Evolutionary conservation across 2,888 invertebrate genomes (phyloP).

Genomic region (Andrena bucephala): DNA sequence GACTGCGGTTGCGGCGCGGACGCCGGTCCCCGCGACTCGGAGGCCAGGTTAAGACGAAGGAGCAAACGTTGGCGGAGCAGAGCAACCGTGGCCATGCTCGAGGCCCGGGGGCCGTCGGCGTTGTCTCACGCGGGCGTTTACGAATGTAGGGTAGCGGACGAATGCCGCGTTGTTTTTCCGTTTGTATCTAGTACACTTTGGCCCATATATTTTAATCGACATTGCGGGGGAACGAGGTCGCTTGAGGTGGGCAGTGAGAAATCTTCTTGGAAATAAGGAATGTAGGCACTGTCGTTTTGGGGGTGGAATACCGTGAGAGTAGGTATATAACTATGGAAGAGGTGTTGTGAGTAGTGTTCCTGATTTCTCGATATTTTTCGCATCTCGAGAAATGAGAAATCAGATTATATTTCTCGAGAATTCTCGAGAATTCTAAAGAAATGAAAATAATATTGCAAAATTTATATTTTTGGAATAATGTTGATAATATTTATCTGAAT

Average conservation of each 20-base stretch:
- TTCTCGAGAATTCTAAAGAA: no score
- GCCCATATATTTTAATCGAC: constrained; percentile 43
- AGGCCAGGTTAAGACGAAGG: not conserved
- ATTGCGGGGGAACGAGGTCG: constrained; percentile 14
- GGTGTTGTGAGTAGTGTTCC: no score
- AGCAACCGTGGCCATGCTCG: constrained; percentile 2
- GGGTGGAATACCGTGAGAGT: no score
- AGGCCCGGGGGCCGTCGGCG: constrained; percentile 12
- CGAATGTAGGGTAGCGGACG: constrained; percentile 29
- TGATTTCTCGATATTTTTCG: no score
- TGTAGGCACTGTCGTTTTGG: no score
- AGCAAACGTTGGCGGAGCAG: not conserved
- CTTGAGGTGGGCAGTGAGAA: not conserved
- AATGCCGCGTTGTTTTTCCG: constrained; percentile 10
- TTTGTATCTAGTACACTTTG: constrained; percentile 15
- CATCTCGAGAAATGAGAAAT: no score
- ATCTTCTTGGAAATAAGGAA: not conserved
- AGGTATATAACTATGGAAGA: no score
- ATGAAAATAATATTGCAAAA: no score
- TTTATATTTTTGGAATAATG: no score
- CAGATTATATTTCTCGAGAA: no score
- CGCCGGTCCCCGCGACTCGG: not conserved
- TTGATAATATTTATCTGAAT: no score
- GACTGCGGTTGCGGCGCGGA: constrained; percentile 1
- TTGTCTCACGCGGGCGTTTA: constrained; percentile 22